Evolutionary conservation across 2,888 invertebrate species (phyloP).

Genomic region (Eupithecia centaureata): DNA sequence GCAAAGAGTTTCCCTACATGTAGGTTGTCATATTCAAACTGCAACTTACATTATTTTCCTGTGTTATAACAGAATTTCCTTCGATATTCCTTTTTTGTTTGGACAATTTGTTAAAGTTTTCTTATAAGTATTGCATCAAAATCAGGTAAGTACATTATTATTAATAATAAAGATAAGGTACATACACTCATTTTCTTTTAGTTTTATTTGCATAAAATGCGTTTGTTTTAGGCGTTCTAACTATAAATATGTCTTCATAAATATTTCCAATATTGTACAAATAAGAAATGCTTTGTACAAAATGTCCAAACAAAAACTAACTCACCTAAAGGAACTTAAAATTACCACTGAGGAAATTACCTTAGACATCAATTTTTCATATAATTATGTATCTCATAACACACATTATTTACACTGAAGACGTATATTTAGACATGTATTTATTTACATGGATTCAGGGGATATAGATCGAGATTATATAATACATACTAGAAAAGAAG

Average conservation of each 20-base stretch:
- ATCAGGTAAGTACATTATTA: slow-evolving; percentile 21
- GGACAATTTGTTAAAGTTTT: slow-evolving; percentile 25
- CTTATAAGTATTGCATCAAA: slow-evolving; percentile 20
- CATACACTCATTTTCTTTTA: not conserved
- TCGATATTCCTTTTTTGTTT: slow-evolving; percentile 29
- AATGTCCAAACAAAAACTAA: slow-evolving; percentile 38
- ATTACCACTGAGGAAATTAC: slow-evolving; percentile 46
- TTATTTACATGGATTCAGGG: slow-evolving; percentile 42
- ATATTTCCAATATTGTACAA: not conserved
- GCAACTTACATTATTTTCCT: slow-evolving; percentile 20
- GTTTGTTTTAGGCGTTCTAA: not conserved
- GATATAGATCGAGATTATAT: slow-evolving; percentile 29
- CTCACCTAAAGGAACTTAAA: slow-evolving; percentile 39
- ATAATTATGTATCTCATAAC: slow-evolving; percentile 31
- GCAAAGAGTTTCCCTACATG: slow-evolving; percentile 42
- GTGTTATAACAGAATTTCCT: slow-evolving; percentile 32
- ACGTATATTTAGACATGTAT: slow-evolving; percentile 33
- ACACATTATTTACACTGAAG: slow-evolving; percentile 39
- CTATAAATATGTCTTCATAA: not conserved
- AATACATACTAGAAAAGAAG: slow-evolving; percentile 34
- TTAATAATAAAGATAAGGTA: not conserved
- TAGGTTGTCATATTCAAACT: slow-evolving; percentile 25
- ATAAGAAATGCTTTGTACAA: not conserved
- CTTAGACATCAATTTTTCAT: slow-evolving; percentile 27
- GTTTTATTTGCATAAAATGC: not conserved